phyloP scores from a whole-genome alignment of 2,888 invertebrate genomes.

The Hedychridium roseum region DNA sequence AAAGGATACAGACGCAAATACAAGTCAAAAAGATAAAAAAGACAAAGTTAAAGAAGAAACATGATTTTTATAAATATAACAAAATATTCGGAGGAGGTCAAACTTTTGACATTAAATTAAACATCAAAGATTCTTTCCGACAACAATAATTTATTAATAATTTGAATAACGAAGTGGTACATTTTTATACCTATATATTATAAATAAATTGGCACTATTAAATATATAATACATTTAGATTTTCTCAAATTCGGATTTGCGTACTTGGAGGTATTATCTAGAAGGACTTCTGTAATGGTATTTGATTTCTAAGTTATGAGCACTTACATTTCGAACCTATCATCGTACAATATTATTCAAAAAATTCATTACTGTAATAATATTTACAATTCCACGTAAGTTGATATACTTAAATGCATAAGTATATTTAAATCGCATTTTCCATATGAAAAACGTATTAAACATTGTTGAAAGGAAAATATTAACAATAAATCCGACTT shows the following conservation, averaged over 20 bases:
- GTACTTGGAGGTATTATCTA: conserved; percentile 18
- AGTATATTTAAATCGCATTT: too few species aligned
- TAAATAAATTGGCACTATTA: conserved; percentile 39
- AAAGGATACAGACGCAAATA: conserved; percentile 62
- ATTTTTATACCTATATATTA: conserved; percentile 28
- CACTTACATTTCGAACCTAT: too few species aligned
- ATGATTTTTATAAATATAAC: conserved; percentile 8
- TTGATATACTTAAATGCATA: too few species aligned
- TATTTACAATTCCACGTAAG: too few species aligned
- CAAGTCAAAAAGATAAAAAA: too few species aligned
- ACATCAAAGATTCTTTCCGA: conserved; percentile 22
- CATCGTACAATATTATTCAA: too few species aligned
- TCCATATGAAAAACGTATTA: too few species aligned
- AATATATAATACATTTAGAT: conserved; percentile 29
- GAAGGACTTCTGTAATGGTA: conserved; percentile 14
- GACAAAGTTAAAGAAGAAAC: conserved; percentile 5
- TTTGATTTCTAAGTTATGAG: conserved; percentile 22
- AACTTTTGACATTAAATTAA: neutral
- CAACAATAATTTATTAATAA: conserved; percentile 35
- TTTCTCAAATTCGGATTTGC: conserved; percentile 20
- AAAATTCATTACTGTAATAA: too few species aligned
- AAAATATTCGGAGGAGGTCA: conserved; percentile 7
- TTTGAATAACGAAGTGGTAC: conserved; percentile 36
- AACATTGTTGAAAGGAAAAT: conserved; percentile 22
- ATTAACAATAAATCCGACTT: too few species aligned